A percentile compares a stretch with the other conserved stretches of the same genome.
Conservation (phyloP, 2,888 invertebrate genomes). For the Drosophila cognata region DNA sequence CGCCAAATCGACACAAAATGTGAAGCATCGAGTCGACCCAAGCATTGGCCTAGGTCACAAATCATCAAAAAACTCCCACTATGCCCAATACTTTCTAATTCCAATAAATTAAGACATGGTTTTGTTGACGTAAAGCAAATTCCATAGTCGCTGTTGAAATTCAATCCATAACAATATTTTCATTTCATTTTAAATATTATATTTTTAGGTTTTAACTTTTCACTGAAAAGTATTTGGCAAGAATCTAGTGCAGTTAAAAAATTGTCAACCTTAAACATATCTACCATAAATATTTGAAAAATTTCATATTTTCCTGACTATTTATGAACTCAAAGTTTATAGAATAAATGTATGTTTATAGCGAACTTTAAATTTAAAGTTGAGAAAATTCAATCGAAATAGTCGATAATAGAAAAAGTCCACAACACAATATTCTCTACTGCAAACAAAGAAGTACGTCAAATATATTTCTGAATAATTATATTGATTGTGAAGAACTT, state of each 20-base stretch:
- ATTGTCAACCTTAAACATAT: neutral
- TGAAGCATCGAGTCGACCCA: slow-evolving; percentile 44
- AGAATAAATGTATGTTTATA: neutral
- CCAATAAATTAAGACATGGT: neutral
- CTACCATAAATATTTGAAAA: neutral
- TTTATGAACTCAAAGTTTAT: no score
- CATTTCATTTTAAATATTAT: neutral
- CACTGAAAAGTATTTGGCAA: neutral
- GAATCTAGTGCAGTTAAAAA: neutral
- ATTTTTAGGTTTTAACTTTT: neutral
- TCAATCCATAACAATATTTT: no score
- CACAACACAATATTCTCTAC: neutral
- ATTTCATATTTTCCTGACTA: neutral
- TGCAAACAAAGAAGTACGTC: neutral
- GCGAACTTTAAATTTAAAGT: neutral
- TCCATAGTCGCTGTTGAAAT: neutral
- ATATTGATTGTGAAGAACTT: neutral
- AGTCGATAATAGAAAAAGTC: no score
- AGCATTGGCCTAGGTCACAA: slow-evolving; percentile 64
- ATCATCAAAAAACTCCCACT: slow-evolving; percentile 3
- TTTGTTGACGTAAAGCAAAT: neutral
- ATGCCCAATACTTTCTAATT: slow-evolving; percentile 1
- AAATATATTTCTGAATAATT: neutral
- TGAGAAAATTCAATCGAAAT: neutral
- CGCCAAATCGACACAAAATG: slow-evolving; percentile 56